These are phyloP conservation scores for Heliornis fulica DNA, from an alignment of 2,113 vertebrate species.

Conservation along the genomic window DNA sequence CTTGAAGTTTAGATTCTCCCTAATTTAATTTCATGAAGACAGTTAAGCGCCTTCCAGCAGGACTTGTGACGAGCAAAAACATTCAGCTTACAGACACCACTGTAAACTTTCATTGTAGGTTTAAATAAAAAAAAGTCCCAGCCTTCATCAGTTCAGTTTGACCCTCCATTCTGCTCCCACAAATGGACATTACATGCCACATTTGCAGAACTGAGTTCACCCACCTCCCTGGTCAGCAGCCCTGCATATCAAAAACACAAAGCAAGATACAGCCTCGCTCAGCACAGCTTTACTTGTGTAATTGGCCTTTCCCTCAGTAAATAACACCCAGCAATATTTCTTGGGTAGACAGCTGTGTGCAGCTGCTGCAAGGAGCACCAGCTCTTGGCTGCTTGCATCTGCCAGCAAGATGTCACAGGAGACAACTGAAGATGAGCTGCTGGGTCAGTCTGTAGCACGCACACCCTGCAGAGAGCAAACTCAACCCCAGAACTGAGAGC, in stretches of 20 bases:
- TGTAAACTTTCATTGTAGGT: neutral
- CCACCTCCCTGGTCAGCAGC: fast-evolving
- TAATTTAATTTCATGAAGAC: neutral
- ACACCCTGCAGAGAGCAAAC: neutral
- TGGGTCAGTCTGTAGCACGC: neutral
- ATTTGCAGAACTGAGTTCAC: neutral
- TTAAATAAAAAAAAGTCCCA: neutral
- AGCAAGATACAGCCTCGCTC: neutral
- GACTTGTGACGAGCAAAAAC: neutral
- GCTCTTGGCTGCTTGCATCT: neutral
- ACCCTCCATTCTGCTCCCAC: neutral
- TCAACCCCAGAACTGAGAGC: neutral
- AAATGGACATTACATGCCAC: fast-evolving
- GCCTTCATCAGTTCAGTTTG: fast-evolving
- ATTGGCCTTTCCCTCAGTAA: neutral
- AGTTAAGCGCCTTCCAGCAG: neutral
- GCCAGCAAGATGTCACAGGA: neutral
- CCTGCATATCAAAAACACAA: neutral
- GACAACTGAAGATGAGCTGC: neutral
- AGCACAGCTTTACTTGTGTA: neutral
- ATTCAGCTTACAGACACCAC: neutral
- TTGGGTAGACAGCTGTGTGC: neutral
- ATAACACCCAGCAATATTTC: neutral
- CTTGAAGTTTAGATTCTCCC: neutral
- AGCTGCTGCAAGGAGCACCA: neutral